Conservation (phyloP, 2,113 vertebrate genomes). For the Diadophis punctatus region DNA sequence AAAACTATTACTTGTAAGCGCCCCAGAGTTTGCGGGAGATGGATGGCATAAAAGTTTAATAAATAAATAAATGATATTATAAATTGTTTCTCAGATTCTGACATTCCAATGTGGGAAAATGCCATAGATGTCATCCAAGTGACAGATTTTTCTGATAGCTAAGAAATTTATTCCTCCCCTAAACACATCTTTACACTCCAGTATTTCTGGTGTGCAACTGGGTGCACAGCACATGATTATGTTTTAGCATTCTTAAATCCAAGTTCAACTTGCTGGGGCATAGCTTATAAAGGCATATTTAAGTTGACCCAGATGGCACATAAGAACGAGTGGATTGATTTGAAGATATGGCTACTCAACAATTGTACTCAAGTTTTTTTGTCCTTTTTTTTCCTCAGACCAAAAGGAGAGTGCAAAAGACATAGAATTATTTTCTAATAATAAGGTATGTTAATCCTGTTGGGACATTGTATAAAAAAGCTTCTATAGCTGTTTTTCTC, state of each 20-base stretch:
- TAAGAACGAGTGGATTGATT: not conserved
- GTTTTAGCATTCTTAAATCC: not conserved
- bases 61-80: not conserved
- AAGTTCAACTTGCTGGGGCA: not conserved
- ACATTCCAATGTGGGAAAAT: not conserved
- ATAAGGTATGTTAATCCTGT: not conserved
- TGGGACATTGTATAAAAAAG: not conserved
- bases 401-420: not conserved
- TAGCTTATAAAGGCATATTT: not conserved
- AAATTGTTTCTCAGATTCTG: not conserved
- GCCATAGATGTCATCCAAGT: not conserved
- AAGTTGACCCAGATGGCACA: not conserved
- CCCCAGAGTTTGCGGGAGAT: too few species aligned
- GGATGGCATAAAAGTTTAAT: not conserved
- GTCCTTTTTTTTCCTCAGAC: not conserved
- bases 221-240: not conserved
- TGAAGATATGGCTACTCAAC: not conserved
- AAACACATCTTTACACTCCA: not conserved
- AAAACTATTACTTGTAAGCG: too few species aligned
- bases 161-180: not conserved
- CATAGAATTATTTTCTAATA: not conserved
- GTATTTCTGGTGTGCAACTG: not conserved
- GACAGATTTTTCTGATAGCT: not conserved
- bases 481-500: not conserved
- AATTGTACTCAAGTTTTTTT: not conserved